phyloP scores from a whole-genome alignment of 1,140 invertebrate genomes.

The Bombus vancouverensis region DNA sequence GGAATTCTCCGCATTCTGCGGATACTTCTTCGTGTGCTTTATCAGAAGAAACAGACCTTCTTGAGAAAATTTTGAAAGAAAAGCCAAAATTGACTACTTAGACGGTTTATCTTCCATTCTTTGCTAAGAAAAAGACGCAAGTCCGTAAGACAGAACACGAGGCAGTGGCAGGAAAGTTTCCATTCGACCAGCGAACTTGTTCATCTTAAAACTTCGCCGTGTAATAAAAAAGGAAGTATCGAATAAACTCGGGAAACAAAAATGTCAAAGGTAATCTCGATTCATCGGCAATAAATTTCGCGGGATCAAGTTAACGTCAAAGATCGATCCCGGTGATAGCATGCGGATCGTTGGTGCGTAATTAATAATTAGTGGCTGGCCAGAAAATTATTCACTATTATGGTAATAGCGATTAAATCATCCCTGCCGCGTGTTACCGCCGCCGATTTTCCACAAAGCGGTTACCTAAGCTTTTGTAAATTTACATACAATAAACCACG shows the following conservation, averaged over 20 bases:
- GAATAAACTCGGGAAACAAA: neutral
- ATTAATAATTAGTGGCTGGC: slow-evolving; percentile 48
- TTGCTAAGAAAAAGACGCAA: neutral
- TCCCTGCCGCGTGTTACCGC: slow-evolving; percentile 13
- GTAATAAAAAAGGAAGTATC: neutral
- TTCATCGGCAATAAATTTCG: neutral
- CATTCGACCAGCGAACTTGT: neutral
- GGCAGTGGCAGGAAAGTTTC: neutral
- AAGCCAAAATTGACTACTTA: too few relatives aligned
- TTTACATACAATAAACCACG: slow-evolving; percentile 23
- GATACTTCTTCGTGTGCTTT: neutral
- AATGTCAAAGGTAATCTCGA: neutral
- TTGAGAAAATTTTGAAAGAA: neutral
- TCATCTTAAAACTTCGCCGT: neutral
- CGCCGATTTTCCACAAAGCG: slow-evolving; percentile 42
- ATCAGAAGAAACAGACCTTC: neutral
- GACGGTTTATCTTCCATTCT: neutral
- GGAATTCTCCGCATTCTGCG: too few relatives aligned
- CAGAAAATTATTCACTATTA: slow-evolving; percentile 52
- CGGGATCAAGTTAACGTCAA: neutral
- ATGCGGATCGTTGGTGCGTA: neutral
- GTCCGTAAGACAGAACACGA: too few relatives aligned
- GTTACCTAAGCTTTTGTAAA: slow-evolving; percentile 42
- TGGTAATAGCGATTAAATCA: slow-evolving; percentile 51
- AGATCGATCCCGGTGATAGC: slow-evolving; percentile 18